Percentiles rank a stretch among this genome's conserved stretches.
These are phyloP conservation scores for Alcedo atthis DNA, from an alignment of 2,797 vertebrate species.

Conservation along the genomic window DNA sequence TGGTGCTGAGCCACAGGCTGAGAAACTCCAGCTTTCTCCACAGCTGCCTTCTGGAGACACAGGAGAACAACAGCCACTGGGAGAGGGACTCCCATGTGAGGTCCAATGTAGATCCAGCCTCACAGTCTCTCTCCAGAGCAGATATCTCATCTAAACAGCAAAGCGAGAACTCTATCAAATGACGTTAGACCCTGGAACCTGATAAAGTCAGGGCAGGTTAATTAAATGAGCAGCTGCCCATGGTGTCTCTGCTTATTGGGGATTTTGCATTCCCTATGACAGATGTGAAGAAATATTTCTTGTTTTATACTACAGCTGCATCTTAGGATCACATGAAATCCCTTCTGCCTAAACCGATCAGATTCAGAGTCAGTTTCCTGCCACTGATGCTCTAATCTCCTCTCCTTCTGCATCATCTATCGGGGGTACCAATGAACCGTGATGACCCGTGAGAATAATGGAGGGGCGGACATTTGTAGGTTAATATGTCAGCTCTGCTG, in stretches of 20 bases:
- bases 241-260: constrained; percentile 4
- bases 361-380: constrained; percentile 33
- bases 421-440: neutral
- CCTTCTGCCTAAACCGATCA: constrained; percentile 40
- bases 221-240: constrained; percentile 48
- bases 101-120: neutral
- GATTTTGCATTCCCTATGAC: constrained; percentile 9
- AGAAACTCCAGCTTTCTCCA: neutral
- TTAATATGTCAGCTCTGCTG: constrained; percentile 9
- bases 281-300: constrained; percentile 24
- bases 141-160: constrained; percentile 3
- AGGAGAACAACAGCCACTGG: fast-evolving
- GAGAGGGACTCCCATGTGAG: neutral
- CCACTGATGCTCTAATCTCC: constrained; percentile 21
- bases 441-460: constrained; percentile 25
- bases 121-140: neutral
- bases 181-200: neutral
- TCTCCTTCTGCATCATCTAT: constrained; percentile 31
- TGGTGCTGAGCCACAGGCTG: neutral
- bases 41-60: neutral
- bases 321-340: constrained; percentile 31
- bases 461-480: neutral
- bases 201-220: constrained; percentile 32
- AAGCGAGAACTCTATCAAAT: constrained; percentile 41
- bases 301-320: constrained; percentile 8